Evolutionary conservation across 2,888 invertebrate genomes (phyloP).

Genomic region (Corbicula japonica): DNA sequence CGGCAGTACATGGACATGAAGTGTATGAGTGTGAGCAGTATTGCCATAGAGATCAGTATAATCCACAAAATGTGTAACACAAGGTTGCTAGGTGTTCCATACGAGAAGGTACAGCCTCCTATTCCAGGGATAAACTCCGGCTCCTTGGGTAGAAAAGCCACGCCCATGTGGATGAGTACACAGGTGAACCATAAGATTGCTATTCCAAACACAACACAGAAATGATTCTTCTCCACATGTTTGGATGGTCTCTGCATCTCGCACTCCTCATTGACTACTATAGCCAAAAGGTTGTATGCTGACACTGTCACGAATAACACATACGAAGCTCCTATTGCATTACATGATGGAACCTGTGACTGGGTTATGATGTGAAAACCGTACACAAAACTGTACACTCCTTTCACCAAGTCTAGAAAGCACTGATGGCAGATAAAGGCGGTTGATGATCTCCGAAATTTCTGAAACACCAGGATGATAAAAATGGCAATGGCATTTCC

Average conservation of each 20-base stretch:
- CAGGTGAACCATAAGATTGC: constrained; percentile 98
- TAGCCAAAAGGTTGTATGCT: constrained; percentile 93
- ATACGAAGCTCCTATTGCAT: constrained; percentile 95
- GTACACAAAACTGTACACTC: constrained; percentile 83
- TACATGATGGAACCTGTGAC: constrained; percentile 88
- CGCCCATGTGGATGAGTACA: constrained; percentile 95
- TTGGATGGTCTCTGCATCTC: constrained; percentile 74
- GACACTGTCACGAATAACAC: constrained; percentile 95
- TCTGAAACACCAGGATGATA: constrained; percentile 72
- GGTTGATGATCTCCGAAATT: constrained; percentile 80
- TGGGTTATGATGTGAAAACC: constrained; percentile 79
- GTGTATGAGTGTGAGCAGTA: constrained; percentile 93
- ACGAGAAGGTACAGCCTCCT: constrained; percentile 94
- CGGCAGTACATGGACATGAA: constrained; percentile 91
- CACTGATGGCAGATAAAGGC: constrained; percentile 85
- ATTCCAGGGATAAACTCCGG: constrained; percentile 89
- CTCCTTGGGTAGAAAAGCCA: constrained; percentile 85
- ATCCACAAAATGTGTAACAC: constrained; percentile 97
- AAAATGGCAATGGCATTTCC: constrained; percentile 78
- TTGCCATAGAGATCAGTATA: constrained; percentile 94
- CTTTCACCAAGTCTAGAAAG: constrained; percentile 83
- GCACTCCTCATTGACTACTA: constrained; percentile 85
- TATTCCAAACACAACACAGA: constrained; percentile 95
- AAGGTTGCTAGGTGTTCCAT: constrained; percentile 95
- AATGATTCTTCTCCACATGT: constrained; percentile 79